These are phyloP conservation scores for Agrochola lota DNA, from an alignment of 2,888 invertebrate genomes.

Conservation along the genomic window DNA sequence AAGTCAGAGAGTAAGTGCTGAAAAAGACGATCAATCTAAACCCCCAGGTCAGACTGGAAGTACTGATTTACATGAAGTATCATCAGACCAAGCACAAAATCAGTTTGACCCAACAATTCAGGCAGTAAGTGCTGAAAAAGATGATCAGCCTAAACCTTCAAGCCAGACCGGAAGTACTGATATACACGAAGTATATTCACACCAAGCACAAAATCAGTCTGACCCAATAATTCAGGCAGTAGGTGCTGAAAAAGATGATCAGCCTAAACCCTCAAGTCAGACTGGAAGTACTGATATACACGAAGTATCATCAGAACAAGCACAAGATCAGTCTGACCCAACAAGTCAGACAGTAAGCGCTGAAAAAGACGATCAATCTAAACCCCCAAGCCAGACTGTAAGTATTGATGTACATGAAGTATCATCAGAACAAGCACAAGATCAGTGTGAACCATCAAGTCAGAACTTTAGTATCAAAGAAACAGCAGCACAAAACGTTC, in stretches of 20 bases:
- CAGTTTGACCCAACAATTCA: background rate
- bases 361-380: background rate
- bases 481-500: constrained; percentile 1
- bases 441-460: background rate
- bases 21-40: background rate
- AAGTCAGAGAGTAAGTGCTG: background rate
- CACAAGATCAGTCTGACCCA: background rate
- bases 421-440: background rate
- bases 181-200: background rate
- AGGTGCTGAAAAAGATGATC: background rate
- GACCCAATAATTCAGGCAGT: background rate
- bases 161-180: background rate
- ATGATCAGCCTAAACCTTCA: background rate
- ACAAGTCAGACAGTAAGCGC: background rate
- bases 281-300: constrained; percentile 1
- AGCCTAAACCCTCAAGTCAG: background rate
- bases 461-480: constrained; percentile 4
- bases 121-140: background rate
- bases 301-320: background rate
- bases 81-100: background rate
- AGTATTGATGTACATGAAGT: background rate
- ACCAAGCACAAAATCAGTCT: background rate
- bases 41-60: background rate
- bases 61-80: background rate
- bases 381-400: background rate